Evolutionary conservation across 2,888 invertebrate genomes (phyloP).

Genomic region (Cerceris rybyensis): DNA sequence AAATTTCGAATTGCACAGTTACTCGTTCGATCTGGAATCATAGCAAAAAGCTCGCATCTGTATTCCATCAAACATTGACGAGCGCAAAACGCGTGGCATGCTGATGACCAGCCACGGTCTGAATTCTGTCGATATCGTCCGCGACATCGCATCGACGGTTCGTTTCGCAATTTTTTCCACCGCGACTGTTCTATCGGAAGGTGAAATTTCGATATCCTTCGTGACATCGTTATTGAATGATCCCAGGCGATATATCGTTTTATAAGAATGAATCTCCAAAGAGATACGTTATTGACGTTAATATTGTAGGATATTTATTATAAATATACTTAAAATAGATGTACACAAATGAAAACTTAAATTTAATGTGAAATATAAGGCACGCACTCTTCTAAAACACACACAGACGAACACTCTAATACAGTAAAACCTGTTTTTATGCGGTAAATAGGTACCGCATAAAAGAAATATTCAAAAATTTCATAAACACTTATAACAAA

Average conservation of each 20-base stretch:
- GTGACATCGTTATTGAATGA: background rate
- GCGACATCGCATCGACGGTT: slow-evolving; percentile 20
- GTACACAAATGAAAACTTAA: no score
- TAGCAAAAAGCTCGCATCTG: slow-evolving; percentile 21
- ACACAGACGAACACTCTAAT: no score
- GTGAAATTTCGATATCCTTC: slow-evolving; percentile 20
- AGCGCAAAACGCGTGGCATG: slow-evolving; percentile 3
- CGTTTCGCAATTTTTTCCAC: slow-evolving; percentile 19
- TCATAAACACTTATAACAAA: no score
- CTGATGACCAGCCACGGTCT: background rate
- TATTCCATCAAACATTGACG: slow-evolving; percentile 27
- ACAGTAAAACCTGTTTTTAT: no score
- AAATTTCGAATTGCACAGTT: slow-evolving; percentile 19
- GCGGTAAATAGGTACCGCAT: no score
- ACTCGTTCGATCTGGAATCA: background rate
- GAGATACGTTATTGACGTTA: no score
- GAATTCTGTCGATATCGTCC: slow-evolving; percentile 3
- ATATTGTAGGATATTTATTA: no score
- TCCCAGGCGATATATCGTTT: background rate
- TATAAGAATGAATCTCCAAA: background rate
- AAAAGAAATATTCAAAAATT: no score
- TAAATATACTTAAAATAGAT: no score
- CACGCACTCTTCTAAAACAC: no score
- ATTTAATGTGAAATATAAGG: no score
- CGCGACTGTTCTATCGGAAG: background rate